Percentiles rank a stretch among this genome's conserved stretches.
phyloP scores from a whole-genome alignment of 2,113 vertebrate species.

The Cinclus cinclus region DNA sequence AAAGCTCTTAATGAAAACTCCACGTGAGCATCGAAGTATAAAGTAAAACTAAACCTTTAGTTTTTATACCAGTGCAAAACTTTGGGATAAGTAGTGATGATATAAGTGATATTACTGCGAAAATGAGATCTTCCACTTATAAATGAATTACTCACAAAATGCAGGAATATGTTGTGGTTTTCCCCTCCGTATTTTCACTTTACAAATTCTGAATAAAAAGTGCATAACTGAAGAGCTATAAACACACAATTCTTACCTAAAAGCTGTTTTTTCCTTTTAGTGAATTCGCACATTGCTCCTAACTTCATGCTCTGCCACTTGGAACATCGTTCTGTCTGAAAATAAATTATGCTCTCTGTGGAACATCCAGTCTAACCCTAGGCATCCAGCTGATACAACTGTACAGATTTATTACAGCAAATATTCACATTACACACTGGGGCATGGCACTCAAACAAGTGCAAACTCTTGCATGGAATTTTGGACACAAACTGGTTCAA shows the following conservation, averaged over 20 bases:
- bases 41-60: background rate
- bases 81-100: background rate
- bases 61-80: background rate
- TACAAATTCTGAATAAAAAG: background rate
- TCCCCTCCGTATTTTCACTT: background rate
- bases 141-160: background rate
- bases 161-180: accelerated
- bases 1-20: background rate
- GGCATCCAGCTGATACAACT: background rate
- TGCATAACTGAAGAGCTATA: background rate
- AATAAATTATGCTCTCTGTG: constrained; percentile 7
- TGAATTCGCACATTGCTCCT: background rate
- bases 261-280: background rate
- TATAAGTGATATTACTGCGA: background rate
- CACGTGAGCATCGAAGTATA: accelerated
- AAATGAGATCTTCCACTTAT: background rate
- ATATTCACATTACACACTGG: constrained; percentile 4
- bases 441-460: constrained; percentile 16
- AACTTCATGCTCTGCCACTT: background rate
- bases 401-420: constrained; percentile 50
- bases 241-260: background rate
- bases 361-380: constrained; percentile 14
- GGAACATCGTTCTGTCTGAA: background rate
- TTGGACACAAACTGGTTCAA: constrained; percentile 9
- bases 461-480: background rate